Evolutionary conservation across 2,888 invertebrate genomes (phyloP).

Genomic region (Baronia brevicornis): DNA sequence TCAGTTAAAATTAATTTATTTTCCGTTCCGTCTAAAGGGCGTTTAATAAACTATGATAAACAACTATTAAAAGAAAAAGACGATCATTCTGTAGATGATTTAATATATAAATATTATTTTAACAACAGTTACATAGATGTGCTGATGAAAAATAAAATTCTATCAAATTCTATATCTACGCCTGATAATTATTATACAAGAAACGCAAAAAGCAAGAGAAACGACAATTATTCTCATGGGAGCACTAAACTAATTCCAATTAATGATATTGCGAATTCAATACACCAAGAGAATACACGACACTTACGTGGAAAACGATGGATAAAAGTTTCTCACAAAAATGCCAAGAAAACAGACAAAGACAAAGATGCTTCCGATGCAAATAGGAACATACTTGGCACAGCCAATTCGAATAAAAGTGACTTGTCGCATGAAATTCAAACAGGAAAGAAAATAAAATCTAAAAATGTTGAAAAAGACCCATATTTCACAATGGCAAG

Average conservation of each 20-base stretch:
- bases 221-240: too few relatives aligned
- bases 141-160: constrained; percentile 49
- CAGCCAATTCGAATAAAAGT: constrained; percentile 3
- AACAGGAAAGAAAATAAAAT: constrained; percentile 11
- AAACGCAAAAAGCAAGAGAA: constrained; percentile 41
- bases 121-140: constrained; percentile 63
- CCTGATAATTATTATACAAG: constrained; percentile 25
- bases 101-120: constrained; percentile 65
- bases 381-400: constrained; percentile 1
- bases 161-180: constrained; percentile 31
- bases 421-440: background rate
- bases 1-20: constrained; percentile 57
- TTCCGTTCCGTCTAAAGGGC: constrained; percentile 37
- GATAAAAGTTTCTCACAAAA: constrained; percentile 39
- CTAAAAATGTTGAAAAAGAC: constrained; percentile 24
- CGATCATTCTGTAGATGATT: constrained; percentile 50
- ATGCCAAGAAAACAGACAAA: constrained; percentile 22
- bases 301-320: constrained; percentile 49
- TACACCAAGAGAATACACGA: constrained; percentile 14
- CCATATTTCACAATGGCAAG: constrained; percentile 51
- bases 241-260: constrained; percentile 45
- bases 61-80: constrained; percentile 59
- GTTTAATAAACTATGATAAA: constrained; percentile 46
- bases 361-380: constrained; percentile 19
- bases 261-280: constrained; percentile 18